Evolutionary conservation across 1,140 invertebrate species (phyloP).

Genomic region (Leptopilina clavipes): DNA sequence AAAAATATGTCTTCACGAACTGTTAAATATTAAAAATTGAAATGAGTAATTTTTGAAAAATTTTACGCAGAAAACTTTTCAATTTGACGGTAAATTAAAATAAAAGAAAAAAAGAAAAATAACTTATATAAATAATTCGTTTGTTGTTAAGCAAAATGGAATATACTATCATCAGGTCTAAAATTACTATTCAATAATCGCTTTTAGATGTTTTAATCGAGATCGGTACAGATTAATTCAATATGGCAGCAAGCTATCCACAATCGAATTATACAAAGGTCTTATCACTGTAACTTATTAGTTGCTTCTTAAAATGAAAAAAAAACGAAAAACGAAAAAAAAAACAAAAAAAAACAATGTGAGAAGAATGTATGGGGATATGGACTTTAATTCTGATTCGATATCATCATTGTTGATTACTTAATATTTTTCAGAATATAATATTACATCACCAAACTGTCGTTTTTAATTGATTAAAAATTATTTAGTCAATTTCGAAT

Average conservation of each 20-base stretch:
- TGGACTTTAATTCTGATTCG: constrained; percentile 35
- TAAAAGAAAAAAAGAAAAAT: background rate
- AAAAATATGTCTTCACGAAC: background rate
- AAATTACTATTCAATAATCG: background rate
- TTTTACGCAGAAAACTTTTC: background rate
- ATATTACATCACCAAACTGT: constrained; percentile 14
- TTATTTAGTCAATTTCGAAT: background rate
- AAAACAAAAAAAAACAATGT: background rate
- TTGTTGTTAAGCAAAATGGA: constrained; percentile 3
- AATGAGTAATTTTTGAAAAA: background rate
- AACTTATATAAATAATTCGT: background rate
- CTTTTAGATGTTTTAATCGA: constrained; percentile 13
- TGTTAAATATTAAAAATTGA: background rate
- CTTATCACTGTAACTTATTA: constrained; percentile 28
- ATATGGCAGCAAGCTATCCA: constrained; percentile 4
- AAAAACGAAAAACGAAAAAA: too few relatives aligned
- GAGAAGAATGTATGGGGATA: constrained; percentile 33
- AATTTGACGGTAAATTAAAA: background rate
- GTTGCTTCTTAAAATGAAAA: constrained; percentile 17
- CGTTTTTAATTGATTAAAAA: background rate
- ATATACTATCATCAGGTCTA: background rate
- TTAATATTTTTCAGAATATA: constrained; percentile 38
- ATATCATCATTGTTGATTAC: constrained; percentile 36
- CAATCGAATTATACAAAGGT: constrained; percentile 28
- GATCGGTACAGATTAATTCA: background rate